Conservation (phyloP, 2,797 vertebrate species). For the Linurgus olivaceus region DNA sequence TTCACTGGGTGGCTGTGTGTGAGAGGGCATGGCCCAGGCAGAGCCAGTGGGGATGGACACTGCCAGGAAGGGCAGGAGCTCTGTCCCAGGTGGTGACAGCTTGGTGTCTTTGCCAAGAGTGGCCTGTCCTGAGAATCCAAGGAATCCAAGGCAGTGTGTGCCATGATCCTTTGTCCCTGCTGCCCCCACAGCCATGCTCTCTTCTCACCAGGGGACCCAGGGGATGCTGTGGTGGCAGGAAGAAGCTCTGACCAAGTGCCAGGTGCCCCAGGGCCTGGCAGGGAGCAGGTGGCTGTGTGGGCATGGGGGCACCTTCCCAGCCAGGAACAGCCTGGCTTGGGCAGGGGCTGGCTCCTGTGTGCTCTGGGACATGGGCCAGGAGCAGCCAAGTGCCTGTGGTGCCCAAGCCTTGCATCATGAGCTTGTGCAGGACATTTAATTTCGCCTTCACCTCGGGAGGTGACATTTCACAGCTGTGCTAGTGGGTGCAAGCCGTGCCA, state of each 20-base stretch:
- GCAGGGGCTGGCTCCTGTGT: neutral
- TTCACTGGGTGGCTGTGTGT: accelerated
- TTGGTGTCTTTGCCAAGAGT: neutral
- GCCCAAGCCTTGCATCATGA: accelerated
- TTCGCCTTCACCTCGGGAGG: neutral
- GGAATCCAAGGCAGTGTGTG: neutral
- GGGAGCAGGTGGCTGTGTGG: neutral
- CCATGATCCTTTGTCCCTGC: neutral
- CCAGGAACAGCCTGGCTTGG: neutral
- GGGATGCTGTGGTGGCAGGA: neutral
- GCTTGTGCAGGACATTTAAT: neutral
- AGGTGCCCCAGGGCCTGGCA: neutral
- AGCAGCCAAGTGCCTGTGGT: neutral
- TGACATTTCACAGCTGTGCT: neutral
- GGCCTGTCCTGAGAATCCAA: neutral
- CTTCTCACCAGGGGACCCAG: accelerated
- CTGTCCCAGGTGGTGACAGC: neutral
- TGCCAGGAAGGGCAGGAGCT: accelerated
- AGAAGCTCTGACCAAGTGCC: accelerated
- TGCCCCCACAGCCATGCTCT: accelerated
- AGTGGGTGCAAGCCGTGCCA: accelerated
- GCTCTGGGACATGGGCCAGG: neutral
- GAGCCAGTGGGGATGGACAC: accelerated
- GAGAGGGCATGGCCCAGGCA: accelerated
- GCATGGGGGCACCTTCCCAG: neutral